A percentile compares a stretch with the other conserved stretches of the same genome.
These are phyloP conservation scores for Casuarius casuarius DNA, from an alignment of 2,113 vertebrate genomes.

Conservation along the genomic window DNA sequence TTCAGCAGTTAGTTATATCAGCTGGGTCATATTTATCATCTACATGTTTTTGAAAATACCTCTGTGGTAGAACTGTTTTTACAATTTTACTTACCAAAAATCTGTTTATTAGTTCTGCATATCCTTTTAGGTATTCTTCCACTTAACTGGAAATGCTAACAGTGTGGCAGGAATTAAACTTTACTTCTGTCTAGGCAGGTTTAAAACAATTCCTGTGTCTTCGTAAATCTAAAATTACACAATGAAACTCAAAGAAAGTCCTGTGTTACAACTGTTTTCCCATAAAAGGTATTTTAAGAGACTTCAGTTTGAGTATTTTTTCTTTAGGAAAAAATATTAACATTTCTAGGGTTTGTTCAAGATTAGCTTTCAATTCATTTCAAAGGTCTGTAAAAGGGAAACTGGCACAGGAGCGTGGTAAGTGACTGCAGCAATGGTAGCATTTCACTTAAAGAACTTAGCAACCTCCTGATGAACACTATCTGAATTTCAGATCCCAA, in stretches of 20 bases:
- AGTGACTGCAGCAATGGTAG: not conserved
- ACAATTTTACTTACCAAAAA: not conserved
- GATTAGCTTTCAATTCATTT: not conserved
- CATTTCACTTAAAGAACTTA: not conserved
- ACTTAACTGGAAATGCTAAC: not conserved
- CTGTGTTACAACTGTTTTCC: not conserved
- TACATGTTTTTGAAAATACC: not conserved
- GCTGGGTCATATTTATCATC: not conserved
- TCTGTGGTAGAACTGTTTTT: not conserved
- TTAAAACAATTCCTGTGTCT: not conserved
- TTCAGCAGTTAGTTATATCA: not conserved
- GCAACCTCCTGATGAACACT: not conserved
- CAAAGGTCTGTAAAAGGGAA: not conserved
- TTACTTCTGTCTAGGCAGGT: not conserved
- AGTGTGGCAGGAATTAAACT: not conserved
- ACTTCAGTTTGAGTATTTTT: not conserved
- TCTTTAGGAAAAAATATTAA: not conserved
- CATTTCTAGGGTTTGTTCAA: not conserved
- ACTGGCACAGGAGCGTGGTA: not conserved
- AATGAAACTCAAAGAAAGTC: not conserved
- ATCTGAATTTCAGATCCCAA: not conserved
- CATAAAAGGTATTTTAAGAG: not conserved
- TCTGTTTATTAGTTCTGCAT: not conserved
- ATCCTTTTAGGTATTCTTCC: not conserved
- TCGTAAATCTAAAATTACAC: not conserved